Conservation (phyloP, 2,797 vertebrate genomes). For the Phrynocephalus vlangalii region DNA sequence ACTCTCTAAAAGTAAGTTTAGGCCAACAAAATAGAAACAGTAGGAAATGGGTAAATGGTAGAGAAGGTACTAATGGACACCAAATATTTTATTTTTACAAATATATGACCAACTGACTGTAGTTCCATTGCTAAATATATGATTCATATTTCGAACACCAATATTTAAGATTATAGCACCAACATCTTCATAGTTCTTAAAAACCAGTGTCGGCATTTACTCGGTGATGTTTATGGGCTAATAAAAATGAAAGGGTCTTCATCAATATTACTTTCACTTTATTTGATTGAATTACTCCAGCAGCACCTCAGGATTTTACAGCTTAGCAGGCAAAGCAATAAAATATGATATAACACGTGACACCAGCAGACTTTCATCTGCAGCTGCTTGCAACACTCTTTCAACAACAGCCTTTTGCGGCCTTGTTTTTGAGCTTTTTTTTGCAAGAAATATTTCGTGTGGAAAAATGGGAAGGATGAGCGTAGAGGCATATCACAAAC, state of each 20-base stretch:
- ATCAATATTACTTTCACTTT: conserved; percentile 71
- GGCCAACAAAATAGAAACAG: background rate
- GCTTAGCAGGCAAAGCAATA: conserved; percentile 38
- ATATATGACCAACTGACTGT: conserved; percentile 44
- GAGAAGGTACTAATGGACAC: conserved; percentile 8
- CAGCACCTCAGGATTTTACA: conserved; percentile 62
- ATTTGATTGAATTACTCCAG: conserved; percentile 66
- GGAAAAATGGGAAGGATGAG: conserved; percentile 14
- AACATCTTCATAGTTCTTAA: conserved; percentile 39
- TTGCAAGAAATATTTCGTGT: background rate
- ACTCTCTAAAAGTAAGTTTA: background rate
- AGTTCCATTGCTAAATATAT: conserved; percentile 30
- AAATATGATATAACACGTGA: conserved; percentile 38
- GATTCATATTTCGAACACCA: conserved; percentile 41
- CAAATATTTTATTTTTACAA: conserved; percentile 37
- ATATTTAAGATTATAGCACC: conserved; percentile 53
- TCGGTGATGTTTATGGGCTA: conserved; percentile 64
- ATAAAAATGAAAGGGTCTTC: conserved; percentile 70
- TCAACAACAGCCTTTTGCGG: conserved; percentile 15
- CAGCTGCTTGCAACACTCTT: background rate
- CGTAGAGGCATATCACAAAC: background rate
- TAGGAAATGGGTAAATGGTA: background rate
- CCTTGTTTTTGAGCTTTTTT: conserved; percentile 32
- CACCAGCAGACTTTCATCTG: conserved; percentile 40
- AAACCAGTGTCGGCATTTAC: conserved; percentile 48